A percentile compares a stretch with the other conserved stretches of the same genome.
Conservation (phyloP, 1,140 invertebrate species). For the Leptinotarsa undecemlineata region DNA sequence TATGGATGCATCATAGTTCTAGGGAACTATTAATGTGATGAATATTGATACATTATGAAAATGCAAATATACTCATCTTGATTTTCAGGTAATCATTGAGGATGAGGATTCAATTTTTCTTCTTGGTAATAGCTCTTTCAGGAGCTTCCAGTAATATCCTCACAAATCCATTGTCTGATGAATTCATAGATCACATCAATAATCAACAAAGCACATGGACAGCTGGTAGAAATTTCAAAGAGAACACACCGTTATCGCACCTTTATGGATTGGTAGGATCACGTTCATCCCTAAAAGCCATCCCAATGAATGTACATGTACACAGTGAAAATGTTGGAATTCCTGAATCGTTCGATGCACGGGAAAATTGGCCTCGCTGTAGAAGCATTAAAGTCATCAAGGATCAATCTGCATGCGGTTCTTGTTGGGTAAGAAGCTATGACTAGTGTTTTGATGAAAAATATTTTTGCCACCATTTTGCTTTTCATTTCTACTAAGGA, state of each 20-base stretch:
- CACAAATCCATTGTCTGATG: slow-evolving; percentile 20
- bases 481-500: too few species aligned
- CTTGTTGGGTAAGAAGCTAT: slow-evolving; percentile 34
- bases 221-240: slow-evolving; percentile 29
- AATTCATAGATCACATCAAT: slow-evolving; percentile 27
- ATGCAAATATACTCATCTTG: too few species aligned
- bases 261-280: neutral
- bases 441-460: too few species aligned
- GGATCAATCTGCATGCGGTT: slow-evolving; percentile 32
- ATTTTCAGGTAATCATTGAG: too few species aligned
- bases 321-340: slow-evolving; percentile 36
- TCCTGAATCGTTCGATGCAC: slow-evolving; percentile 32
- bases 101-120: too few species aligned
- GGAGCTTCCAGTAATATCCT: too few species aligned
- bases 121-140: too few species aligned
- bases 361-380: slow-evolving; percentile 31
- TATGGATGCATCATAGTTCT: too few species aligned
- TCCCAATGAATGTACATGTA: slow-evolving; percentile 55
- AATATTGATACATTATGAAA: too few species aligned
- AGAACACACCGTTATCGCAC: slow-evolving; percentile 10
- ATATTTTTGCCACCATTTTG: too few species aligned
- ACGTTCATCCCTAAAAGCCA: neutral
- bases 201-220: slow-evolving; percentile 21
- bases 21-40: too few species aligned
- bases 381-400: slow-evolving; percentile 51